Conservation (phyloP, 2,797 vertebrate genomes). For the Carcharodon carcharias region DNA sequence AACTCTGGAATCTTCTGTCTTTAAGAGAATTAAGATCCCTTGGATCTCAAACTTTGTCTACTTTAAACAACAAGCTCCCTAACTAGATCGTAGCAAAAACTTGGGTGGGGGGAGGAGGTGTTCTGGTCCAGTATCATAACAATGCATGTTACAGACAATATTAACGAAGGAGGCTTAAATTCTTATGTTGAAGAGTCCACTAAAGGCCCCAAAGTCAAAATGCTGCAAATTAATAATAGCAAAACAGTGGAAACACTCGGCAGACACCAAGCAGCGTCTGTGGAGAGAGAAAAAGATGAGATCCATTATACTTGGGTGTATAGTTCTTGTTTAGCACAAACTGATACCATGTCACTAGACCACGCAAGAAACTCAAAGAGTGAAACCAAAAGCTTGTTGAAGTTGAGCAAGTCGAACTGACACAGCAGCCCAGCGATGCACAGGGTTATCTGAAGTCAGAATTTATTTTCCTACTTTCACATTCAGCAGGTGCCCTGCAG, state of each 20-base stretch:
- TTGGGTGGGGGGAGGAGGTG: too few species aligned
- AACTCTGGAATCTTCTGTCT: too few species aligned
- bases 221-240: neutral
- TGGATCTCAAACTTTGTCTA: too few species aligned
- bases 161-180: neutral
- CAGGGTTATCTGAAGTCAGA: neutral
- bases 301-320: neutral
- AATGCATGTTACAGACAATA: neutral
- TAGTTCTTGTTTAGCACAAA: neutral
- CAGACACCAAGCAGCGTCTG: neutral
- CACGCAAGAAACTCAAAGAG: neutral
- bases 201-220: neutral
- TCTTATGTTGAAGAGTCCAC: neutral
- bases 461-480: neutral
- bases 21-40: too few species aligned
- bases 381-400: neutral
- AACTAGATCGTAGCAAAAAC: too few species aligned
- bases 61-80: too few species aligned
- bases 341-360: neutral
- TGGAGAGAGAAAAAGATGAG: neutral
- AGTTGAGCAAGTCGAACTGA: neutral
- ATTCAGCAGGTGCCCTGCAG: neutral
- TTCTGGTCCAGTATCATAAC: too few species aligned
- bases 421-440: neutral
- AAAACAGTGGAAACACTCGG: neutral